Conservation (phyloP, 2,888 invertebrate species). For the Pollenia angustigena region DNA sequence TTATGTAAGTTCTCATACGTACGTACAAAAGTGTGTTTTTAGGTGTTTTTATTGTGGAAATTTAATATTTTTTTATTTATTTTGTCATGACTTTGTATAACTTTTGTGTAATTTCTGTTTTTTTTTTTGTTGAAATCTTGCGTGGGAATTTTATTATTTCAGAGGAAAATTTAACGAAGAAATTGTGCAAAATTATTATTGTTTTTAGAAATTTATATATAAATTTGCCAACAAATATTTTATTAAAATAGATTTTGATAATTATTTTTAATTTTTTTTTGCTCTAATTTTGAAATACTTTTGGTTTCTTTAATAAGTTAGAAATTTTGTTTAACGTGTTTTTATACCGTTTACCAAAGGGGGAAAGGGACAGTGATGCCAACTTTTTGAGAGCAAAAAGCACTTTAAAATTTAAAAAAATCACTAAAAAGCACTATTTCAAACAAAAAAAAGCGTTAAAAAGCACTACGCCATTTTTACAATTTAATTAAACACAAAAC, state of each 20-base stretch:
- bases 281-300: not conserved
- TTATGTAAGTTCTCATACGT: not conserved
- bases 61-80: slow-evolving; percentile 67
- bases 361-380: too few relatives aligned
- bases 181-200: slow-evolving; percentile 32
- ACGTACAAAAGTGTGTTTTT: not conserved
- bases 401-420: too few relatives aligned
- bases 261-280: not conserved
- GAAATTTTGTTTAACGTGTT: too few relatives aligned
- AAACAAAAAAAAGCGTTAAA: too few relatives aligned
- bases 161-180: not conserved
- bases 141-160: slow-evolving; percentile 51
- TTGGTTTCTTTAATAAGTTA: too few relatives aligned
- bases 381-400: too few relatives aligned
- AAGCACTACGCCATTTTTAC: too few relatives aligned
- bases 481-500: too few relatives aligned
- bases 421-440: too few relatives aligned
- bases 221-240: not conserved
- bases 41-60: slow-evolving; percentile 58
- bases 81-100: slow-evolving; percentile 72
- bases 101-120: slow-evolving; percentile 68
- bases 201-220: not conserved
- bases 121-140: not conserved
- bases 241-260: not conserved
- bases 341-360: too few relatives aligned